Percentiles rank a stretch among this genome's conserved stretches.
phyloP scores from a whole-genome alignment of 2,113 vertebrate species.

The Chrysemys picta region DNA sequence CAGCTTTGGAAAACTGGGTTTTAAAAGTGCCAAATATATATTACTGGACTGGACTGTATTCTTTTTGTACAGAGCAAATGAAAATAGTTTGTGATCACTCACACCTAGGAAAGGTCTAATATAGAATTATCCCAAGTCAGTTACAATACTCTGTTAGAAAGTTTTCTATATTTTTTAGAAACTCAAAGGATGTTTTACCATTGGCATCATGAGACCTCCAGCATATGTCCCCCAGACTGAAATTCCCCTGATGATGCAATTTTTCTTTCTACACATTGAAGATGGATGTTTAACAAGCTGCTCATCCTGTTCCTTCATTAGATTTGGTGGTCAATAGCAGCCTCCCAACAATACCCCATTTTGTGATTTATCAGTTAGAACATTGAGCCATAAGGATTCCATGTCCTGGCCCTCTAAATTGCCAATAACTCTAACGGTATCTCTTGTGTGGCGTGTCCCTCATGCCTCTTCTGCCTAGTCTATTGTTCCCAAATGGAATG shows the following conservation, averaged over 20 bases:
- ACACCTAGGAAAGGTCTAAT: neutral
- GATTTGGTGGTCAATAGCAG: neutral
- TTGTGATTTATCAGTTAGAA: neutral
- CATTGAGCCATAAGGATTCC: neutral
- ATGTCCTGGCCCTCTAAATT: neutral
- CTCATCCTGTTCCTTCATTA: neutral
- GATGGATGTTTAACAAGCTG: neutral
- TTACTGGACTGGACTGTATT: neutral
- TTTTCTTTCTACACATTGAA: neutral
- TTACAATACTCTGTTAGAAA: neutral
- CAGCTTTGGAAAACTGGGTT: neutral
- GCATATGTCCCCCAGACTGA: neutral
- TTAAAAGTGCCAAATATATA: neutral
- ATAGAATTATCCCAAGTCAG: neutral
- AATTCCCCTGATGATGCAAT: neutral
- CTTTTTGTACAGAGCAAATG: neutral
- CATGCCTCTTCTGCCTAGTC: neutral
- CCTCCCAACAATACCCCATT: accelerated
- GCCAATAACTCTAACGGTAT: accelerated
- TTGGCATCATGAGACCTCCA: neutral
- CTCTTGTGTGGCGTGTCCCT: neutral
- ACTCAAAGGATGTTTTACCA: neutral
- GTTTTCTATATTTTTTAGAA: accelerated
- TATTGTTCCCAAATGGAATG: neutral
- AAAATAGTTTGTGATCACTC: neutral